phyloP scores from a whole-genome alignment of 2,797 vertebrate species.

The Serranus cabrilla region DNA sequence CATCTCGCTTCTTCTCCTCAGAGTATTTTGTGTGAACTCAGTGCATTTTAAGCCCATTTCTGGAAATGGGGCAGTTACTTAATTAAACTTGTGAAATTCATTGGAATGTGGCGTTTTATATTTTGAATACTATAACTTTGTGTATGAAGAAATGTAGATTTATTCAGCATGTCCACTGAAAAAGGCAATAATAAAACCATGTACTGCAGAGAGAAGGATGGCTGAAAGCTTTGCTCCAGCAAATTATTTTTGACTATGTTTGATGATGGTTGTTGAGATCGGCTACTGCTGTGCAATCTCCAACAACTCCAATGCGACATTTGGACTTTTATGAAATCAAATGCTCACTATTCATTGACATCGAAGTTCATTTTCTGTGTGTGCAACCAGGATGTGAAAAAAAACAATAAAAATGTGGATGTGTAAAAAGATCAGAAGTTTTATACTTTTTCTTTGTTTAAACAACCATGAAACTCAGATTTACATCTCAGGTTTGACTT shows the following conservation, averaged over 20 bases:
- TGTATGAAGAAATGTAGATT: slow-evolving; percentile 58
- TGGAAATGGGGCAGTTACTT: slow-evolving; percentile 80
- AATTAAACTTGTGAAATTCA: slow-evolving; percentile 80
- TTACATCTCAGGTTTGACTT: neutral
- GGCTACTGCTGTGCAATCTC: slow-evolving; percentile 50
- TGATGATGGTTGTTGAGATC: slow-evolving; percentile 53
- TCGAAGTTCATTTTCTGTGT: slow-evolving; percentile 78
- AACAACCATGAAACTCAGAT: neutral
- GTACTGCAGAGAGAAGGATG: slow-evolving; percentile 51
- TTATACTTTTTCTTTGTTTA: slow-evolving; percentile 39
- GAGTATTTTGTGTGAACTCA: slow-evolving; percentile 62
- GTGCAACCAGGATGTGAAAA: slow-evolving; percentile 77
- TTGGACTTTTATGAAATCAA: slow-evolving; percentile 65
- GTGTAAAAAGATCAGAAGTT: slow-evolving; percentile 64
- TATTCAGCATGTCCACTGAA: slow-evolving; percentile 74
- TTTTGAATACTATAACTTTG: slow-evolving; percentile 76
- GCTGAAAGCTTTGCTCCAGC: slow-evolving; percentile 58
- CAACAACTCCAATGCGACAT: slow-evolving; percentile 57
- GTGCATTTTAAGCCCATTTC: slow-evolving; percentile 78
- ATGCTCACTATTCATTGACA: slow-evolving; percentile 72
- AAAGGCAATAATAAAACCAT: slow-evolving; percentile 77
- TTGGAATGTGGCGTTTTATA: slow-evolving; percentile 83
- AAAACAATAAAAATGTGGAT: slow-evolving; percentile 74
- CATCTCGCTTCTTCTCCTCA: slow-evolving; percentile 42
- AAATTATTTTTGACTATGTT: slow-evolving; percentile 56